These are phyloP conservation scores for Caenorhabditis doughertyi DNA, from an alignment of 2,888 invertebrate species.

Conservation along the genomic window DNA sequence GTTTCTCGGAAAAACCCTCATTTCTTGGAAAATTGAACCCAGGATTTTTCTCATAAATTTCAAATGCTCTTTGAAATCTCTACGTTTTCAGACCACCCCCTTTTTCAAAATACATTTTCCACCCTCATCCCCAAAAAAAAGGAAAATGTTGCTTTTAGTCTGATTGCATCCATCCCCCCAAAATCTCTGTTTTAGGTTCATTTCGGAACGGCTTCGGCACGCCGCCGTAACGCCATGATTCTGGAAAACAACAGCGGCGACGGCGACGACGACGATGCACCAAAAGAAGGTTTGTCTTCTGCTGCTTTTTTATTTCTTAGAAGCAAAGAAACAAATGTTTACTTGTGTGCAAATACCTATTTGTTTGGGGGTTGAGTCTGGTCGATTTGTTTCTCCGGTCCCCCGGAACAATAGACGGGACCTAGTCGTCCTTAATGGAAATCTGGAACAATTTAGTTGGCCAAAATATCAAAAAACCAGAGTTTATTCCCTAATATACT, in stretches of 20 bases:
- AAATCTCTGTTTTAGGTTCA: conserved; percentile 45
- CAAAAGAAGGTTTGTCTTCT: conserved; percentile 42
- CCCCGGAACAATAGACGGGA: too few species aligned
- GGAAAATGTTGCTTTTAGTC: conserved; percentile 49
- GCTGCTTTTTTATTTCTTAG: neutral
- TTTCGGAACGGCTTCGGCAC: conserved; percentile 54
- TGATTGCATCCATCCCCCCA: conserved; percentile 35
- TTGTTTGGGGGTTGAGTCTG: too few species aligned
- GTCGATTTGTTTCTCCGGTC: too few species aligned
- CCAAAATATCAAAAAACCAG: too few species aligned
- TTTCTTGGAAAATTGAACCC: neutral
- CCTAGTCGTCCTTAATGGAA: too few species aligned
- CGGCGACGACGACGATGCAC: conserved; percentile 39
- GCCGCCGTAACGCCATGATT: conserved; percentile 66
- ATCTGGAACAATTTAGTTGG: too few species aligned
- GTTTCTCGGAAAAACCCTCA: neutral
- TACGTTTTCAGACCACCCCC: neutral
- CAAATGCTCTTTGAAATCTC: neutral
- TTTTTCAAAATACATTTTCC: neutral
- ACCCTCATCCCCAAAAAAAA: neutral
- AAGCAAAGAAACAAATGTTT: too few species aligned
- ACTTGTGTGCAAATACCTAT: conserved; percentile 4
- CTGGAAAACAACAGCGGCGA: conserved; percentile 50
- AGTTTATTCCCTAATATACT: too few species aligned
- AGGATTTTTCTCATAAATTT: neutral